These are phyloP conservation scores for Hypomecis punctinalis DNA, from an alignment of 2,888 invertebrate genomes.

Conservation along the genomic window DNA sequence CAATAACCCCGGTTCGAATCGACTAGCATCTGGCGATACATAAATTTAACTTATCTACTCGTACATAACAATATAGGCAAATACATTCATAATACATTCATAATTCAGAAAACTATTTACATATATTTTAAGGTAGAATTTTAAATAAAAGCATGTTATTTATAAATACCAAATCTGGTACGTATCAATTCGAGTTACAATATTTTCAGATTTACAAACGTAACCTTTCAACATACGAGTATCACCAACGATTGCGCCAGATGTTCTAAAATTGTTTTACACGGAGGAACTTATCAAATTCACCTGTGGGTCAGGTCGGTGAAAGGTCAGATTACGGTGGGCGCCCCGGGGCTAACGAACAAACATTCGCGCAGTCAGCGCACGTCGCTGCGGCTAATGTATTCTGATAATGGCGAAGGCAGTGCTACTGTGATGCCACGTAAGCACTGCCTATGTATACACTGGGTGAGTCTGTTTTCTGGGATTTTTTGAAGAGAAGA, in stretches of 20 bases:
- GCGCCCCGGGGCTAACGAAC: slow-evolving; percentile 62
- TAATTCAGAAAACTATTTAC: no score
- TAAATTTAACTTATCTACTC: no score
- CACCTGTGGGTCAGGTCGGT: slow-evolving; percentile 48
- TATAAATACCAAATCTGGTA: neutral
- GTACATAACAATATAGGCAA: no score
- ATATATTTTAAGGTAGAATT: no score
- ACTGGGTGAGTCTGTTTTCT: slow-evolving; percentile 9
- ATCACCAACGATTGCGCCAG: slow-evolving; percentile 10
- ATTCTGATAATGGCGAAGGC: slow-evolving; percentile 67
- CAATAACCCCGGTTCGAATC: no score
- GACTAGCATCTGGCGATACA: no score
- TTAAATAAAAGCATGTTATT: no score
- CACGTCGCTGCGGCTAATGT: slow-evolving; percentile 70
- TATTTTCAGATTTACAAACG: neutral
- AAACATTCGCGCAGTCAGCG: slow-evolving; percentile 61
- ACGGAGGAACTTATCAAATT: slow-evolving; percentile 37
- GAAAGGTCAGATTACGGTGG: slow-evolving; percentile 53
- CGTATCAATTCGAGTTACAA: neutral
- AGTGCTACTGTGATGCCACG: slow-evolving; percentile 50
- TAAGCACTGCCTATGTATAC: slow-evolving; percentile 49
- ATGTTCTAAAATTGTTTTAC: slow-evolving; percentile 29
- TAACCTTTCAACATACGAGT: slow-evolving; percentile 4
- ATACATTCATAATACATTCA: no score
- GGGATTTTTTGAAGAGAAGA: neutral